A percentile compares a stretch with the other conserved stretches of the same genome.
Evolutionary conservation across 1,140 invertebrate genomes (phyloP).

Genomic region (Brachionus asplanchnoidis): DNA sequence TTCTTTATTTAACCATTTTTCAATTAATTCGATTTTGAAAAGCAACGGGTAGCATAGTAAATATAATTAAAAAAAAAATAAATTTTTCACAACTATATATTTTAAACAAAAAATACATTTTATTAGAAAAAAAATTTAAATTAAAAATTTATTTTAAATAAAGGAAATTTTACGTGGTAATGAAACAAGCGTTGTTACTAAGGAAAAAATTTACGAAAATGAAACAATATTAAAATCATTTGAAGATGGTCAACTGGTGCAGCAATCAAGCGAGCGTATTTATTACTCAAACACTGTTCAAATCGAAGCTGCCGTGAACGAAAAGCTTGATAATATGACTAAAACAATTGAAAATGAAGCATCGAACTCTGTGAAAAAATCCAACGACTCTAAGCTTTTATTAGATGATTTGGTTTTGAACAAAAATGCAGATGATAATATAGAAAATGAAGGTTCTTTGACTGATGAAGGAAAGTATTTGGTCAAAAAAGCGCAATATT

Average conservation of each 20-base stretch:
- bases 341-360: background rate
- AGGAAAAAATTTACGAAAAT: conserved; percentile 14
- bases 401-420: background rate
- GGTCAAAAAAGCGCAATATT: conserved; percentile 57
- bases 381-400: background rate
- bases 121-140: background rate
- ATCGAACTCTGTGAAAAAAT: background rate
- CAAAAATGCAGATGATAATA: conserved; percentile 43
- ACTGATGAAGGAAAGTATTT: conserved; percentile 48
- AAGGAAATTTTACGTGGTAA: background rate
- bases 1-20: too few species aligned
- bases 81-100: too few species aligned
- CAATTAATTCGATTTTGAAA: too few species aligned
- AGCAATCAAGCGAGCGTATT: background rate
- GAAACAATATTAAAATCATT: conserved; percentile 31
- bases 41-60: too few species aligned
- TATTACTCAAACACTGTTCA: background rate
- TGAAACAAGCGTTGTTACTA: background rate
- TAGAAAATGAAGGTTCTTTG: conserved; percentile 46
- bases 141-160: background rate
- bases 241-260: background rate
- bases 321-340: background rate
- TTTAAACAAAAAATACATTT: background rate
- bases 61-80: too few species aligned
- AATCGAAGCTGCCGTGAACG: background rate